phyloP scores from a whole-genome alignment of 1,140 invertebrate genomes.

The Danaus plexippus region DNA sequence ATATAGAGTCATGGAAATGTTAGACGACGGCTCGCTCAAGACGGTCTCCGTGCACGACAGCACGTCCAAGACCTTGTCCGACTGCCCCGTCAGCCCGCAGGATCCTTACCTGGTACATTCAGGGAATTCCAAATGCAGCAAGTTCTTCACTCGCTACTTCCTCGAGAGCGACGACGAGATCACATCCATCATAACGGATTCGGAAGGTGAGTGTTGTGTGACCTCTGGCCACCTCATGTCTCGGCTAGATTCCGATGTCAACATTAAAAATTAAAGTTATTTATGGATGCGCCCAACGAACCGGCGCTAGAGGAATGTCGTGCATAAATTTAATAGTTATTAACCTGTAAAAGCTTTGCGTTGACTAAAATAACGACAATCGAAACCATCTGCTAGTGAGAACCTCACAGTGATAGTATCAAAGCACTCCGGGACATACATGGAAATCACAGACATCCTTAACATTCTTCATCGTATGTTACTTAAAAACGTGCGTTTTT shows the following conservation, averaged over 20 bases:
- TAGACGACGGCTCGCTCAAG: slow-evolving; percentile 67
- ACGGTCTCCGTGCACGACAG: slow-evolving; percentile 68
- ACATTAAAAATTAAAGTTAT: too few species aligned
- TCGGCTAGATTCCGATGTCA: too few species aligned
- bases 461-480: neutral
- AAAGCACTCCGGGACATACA: too few species aligned
- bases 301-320: too few species aligned
- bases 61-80: slow-evolving; percentile 67
- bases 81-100: slow-evolving; percentile 58
- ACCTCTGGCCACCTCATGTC: neutral
- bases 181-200: slow-evolving; percentile 69
- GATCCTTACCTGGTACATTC: slow-evolving; percentile 70
- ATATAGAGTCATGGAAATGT: slow-evolving; percentile 68
- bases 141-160: slow-evolving; percentile 68
- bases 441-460: too few species aligned
- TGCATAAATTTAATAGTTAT: too few species aligned
- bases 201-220: slow-evolving; percentile 51
- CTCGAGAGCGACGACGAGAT: slow-evolving; percentile 70
- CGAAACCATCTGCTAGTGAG: too few species aligned
- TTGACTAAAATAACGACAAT: too few species aligned
- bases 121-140: slow-evolving; percentile 68
- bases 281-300: too few species aligned
- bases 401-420: too few species aligned
- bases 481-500: slow-evolving; percentile 3
- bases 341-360: too few species aligned